Conservation (phyloP, 2,888 invertebrate genomes). For the Hypomecis punctinalis region DNA sequence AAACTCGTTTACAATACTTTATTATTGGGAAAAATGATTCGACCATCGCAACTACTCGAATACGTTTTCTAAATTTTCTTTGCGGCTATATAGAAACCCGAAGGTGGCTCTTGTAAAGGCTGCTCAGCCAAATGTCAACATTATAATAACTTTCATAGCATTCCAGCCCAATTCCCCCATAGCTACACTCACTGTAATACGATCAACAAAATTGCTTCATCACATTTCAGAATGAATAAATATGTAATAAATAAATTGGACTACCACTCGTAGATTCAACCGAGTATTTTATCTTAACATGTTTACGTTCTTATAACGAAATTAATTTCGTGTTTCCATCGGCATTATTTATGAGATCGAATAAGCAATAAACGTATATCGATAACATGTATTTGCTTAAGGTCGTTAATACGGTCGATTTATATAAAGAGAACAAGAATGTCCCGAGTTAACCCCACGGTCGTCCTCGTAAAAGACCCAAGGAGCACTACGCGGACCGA, state of each 20-base stretch:
- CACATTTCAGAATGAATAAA: conserved; percentile 44
- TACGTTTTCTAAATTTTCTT: conserved; percentile 3
- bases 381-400: conserved; percentile 82
- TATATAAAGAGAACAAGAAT: conserved; percentile 83
- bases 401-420: conserved; percentile 82
- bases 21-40: background rate
- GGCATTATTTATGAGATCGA: conserved; percentile 80
- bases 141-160: conserved; percentile 30
- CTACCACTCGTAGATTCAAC: conserved; percentile 52
- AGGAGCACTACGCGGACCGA: conserved; percentile 70
- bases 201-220: conserved; percentile 45
- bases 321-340: conserved; percentile 82
- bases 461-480: conserved; percentile 79
- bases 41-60: background rate
- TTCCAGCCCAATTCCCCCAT: conserved; percentile 33
- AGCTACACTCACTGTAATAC: conserved; percentile 40
- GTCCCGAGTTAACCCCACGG: conserved; percentile 73
- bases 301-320: conserved; percentile 72
- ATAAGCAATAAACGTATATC: conserved; percentile 82
- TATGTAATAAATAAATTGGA: conserved; percentile 57
- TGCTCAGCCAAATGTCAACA: conserved; percentile 20
- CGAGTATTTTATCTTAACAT: conserved; percentile 61
- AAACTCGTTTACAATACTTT: too few species aligned
- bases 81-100: background rate
- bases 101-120: conserved; percentile 1